Conservation (phyloP, 2,888 invertebrate genomes). For the Seladonia tumulorum region DNA sequence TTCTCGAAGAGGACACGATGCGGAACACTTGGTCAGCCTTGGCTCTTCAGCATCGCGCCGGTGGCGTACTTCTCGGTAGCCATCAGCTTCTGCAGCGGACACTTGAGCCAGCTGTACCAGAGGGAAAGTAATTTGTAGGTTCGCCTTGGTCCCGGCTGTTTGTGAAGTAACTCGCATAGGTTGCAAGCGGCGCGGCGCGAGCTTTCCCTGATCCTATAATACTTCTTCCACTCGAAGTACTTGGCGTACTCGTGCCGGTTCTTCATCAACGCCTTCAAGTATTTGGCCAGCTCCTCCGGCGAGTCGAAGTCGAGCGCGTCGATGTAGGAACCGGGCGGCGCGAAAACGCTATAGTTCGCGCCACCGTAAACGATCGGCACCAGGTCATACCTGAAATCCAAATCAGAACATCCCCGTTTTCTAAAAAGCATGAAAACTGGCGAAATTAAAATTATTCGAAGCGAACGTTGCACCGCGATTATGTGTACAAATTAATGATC, state of each 20-base stretch:
- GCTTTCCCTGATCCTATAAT: slow-evolving; percentile 85
- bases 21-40: slow-evolving; percentile 17
- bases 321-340: slow-evolving; percentile 88
- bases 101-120: slow-evolving; percentile 74
- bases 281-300: slow-evolving; percentile 86
- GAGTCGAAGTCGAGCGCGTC: slow-evolving; percentile 87
- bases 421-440: too few species aligned
- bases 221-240: slow-evolving; percentile 88
- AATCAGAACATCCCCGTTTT: neutral
- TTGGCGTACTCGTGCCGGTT: slow-evolving; percentile 87
- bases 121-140: slow-evolving; percentile 63
- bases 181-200: slow-evolving; percentile 86
- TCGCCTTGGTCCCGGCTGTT: slow-evolving; percentile 41
- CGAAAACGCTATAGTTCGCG: slow-evolving; percentile 86
- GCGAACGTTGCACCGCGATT: too few species aligned
- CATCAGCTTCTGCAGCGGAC: slow-evolving; percentile 72
- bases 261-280: slow-evolving; percentile 85
- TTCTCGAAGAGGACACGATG: neutral
- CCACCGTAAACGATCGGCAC: slow-evolving; percentile 89
- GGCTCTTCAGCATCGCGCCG: slow-evolving; percentile 21
- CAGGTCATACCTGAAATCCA: slow-evolving; percentile 81
- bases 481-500: neutral
- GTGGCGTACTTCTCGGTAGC: slow-evolving; percentile 41
- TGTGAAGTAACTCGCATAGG: slow-evolving; percentile 85
- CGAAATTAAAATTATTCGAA: too few species aligned